Conservation (phyloP, 2,797 vertebrate genomes). For the Oryzias sinensis region DNA sequence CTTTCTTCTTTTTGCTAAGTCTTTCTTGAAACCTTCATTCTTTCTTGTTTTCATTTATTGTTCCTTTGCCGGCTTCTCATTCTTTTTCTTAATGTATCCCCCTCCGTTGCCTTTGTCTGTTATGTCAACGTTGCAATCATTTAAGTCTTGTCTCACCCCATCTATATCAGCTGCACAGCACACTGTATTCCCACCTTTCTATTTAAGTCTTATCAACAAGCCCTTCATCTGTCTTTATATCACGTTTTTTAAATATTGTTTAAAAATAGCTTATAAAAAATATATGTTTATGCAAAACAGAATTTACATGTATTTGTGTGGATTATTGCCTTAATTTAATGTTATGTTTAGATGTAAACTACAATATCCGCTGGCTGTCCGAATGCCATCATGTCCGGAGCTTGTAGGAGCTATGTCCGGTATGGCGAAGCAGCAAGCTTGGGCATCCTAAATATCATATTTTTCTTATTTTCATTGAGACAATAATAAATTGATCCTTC, state of each 20-base stretch:
- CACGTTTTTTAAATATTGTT: not conserved
- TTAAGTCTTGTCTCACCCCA: not conserved
- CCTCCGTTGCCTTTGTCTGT: not conserved
- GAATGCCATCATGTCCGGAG: too few species aligned
- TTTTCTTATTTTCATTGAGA: too few species aligned
- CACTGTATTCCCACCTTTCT: not conserved
- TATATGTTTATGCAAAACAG: not conserved
- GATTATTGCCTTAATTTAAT: too few species aligned
- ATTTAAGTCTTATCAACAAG: constrained; percentile 3
- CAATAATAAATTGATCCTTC: too few species aligned
- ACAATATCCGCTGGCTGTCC: too few species aligned
- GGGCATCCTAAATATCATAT: too few species aligned
- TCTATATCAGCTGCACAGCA: not conserved
- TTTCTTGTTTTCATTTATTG: constrained; percentile 7
- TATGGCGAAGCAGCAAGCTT: too few species aligned
- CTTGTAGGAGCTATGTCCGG: too few species aligned
- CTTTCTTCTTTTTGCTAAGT: constrained; percentile 20
- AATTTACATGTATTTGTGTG: not conserved
- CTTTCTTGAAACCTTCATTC: not conserved
- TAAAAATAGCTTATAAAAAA: not conserved
- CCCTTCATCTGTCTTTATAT: not conserved
- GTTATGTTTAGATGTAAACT: too few species aligned
- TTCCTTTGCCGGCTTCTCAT: not conserved
- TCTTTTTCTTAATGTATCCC: constrained; percentile 1
- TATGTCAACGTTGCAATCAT: not conserved